Evolutionary conservation across 2,113 vertebrate species (phyloP).

Genomic region (Rissa tridactyla): DNA sequence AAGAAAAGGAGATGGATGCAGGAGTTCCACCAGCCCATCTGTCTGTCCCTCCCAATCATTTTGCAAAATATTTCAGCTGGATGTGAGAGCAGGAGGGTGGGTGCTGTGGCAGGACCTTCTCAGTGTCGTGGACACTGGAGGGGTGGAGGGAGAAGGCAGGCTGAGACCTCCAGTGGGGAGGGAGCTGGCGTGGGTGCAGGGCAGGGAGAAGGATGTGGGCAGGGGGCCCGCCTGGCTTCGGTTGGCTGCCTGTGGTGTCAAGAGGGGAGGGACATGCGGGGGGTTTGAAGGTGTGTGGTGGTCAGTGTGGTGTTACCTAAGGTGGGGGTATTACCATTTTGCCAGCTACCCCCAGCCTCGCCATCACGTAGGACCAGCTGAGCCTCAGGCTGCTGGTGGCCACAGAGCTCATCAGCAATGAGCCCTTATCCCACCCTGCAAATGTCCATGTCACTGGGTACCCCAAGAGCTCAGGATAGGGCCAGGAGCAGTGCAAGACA

Average conservation of each 20-base stretch:
- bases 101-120: fast-evolving
- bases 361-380: fast-evolving
- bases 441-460: fast-evolving
- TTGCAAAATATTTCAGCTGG: neutral
- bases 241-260: neutral
- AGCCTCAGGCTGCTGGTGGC: neutral
- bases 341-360: neutral
- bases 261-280: neutral
- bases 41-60: neutral
- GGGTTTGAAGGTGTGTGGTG: fast-evolving
- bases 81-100: neutral
- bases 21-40: neutral
- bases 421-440: neutral
- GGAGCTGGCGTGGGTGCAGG: neutral
- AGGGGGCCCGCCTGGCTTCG: neutral
- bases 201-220: neutral
- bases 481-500: neutral
- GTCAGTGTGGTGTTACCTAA: fast-evolving
- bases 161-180: neutral
- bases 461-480: fast-evolving
- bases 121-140: fast-evolving
- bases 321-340: neutral
- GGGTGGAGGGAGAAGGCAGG: neutral
- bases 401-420: fast-evolving
- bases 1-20: neutral